A percentile compares a stretch with the other conserved stretches of the same genome.
Evolutionary conservation across 1,140 invertebrate species (phyloP).

Genomic region (Scaptomyza pallida): DNA sequence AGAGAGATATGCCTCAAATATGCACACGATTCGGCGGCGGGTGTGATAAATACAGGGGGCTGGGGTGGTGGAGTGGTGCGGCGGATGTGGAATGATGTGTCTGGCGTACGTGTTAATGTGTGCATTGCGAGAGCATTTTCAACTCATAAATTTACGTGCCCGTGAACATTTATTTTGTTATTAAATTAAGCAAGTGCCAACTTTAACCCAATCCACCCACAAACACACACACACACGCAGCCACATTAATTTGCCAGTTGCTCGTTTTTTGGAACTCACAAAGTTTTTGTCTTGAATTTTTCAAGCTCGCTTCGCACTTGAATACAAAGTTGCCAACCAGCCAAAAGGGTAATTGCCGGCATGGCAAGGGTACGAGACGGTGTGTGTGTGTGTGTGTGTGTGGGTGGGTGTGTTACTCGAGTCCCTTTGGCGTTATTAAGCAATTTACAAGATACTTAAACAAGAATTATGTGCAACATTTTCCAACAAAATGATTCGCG

Average conservation of each 20-base stretch:
- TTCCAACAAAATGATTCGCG: constrained; percentile 80
- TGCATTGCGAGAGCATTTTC: constrained; percentile 64
- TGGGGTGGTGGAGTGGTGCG: not conserved
- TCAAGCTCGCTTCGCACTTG: constrained; percentile 69
- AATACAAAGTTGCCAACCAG: constrained; percentile 67
- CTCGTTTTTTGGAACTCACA: constrained; percentile 34
- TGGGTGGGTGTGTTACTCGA: constrained; percentile 33
- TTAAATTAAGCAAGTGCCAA: constrained; percentile 76
- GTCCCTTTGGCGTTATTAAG: constrained; percentile 82
- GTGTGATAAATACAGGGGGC: not conserved
- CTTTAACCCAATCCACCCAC: not conserved
- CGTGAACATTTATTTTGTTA: constrained; percentile 79
- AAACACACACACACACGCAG: constrained; percentile 3
- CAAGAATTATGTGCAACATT: constrained; percentile 83
- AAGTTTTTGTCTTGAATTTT: constrained; percentile 72
- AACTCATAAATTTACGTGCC: constrained; percentile 74
- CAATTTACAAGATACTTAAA: constrained; percentile 83
- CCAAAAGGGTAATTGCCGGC: constrained; percentile 61
- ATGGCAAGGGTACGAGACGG: not conserved
- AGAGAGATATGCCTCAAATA: constrained; percentile 60
- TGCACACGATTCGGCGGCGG: constrained; percentile 25
- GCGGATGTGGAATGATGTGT: not conserved
- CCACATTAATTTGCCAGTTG: constrained; percentile 68
- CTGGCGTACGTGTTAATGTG: constrained; percentile 64
- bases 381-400: constrained; percentile 17